Percentiles rank a stretch among this genome's conserved stretches.
Conservation (phyloP, 2,797 vertebrate genomes). For the Pangasius djambal region DNA sequence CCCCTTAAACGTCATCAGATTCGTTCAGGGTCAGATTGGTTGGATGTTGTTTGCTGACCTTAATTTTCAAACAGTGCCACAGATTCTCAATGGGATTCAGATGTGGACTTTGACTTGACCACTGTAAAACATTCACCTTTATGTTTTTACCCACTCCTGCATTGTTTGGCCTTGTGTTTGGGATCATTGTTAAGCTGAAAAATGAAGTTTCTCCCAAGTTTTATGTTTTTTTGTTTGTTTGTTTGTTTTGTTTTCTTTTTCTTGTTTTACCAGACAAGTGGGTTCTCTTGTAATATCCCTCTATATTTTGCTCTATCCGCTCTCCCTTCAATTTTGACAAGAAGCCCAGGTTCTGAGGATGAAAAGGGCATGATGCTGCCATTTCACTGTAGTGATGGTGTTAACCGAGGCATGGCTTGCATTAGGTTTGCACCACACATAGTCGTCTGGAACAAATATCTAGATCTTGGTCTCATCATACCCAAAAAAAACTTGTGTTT, state of each 20-base stretch:
- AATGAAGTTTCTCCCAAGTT: not conserved
- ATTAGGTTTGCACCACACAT: not conserved
- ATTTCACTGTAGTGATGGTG: not conserved
- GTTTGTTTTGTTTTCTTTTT: not conserved
- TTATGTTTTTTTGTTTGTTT: not conserved
- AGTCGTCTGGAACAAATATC: not conserved
- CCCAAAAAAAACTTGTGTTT: not conserved
- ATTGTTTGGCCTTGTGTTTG: not conserved
- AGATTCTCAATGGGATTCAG: not conserved
- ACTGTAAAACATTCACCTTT: conserved; percentile 1
- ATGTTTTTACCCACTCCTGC: not conserved
- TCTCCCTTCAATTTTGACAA: not conserved
- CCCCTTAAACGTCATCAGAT: not conserved
- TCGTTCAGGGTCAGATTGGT: not conserved
- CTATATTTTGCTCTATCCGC: not conserved
- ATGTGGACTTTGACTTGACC: not conserved
- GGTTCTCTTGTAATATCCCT: not conserved
- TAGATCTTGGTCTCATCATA: not conserved
- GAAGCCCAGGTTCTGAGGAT: not conserved
- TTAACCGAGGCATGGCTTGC: not conserved
- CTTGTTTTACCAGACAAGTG: not conserved
- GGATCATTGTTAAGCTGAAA: not conserved
- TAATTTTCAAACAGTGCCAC: not conserved
- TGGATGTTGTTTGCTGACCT: not conserved
- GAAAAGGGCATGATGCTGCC: not conserved